These are phyloP conservation scores for Piaya cayana DNA, from an alignment of 2,113 vertebrate species.

Conservation along the genomic window DNA sequence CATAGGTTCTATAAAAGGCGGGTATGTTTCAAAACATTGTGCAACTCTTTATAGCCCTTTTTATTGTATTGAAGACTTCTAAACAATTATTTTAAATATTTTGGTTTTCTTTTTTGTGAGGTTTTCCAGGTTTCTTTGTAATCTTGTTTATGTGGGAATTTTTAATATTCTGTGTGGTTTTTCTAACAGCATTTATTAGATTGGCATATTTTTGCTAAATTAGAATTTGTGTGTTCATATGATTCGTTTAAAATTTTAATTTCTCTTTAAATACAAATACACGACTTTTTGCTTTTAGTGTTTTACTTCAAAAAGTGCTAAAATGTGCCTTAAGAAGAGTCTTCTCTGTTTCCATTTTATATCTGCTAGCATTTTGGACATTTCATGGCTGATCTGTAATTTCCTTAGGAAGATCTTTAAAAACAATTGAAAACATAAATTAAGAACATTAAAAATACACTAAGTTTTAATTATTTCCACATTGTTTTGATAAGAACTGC, in stretches of 20 bases:
- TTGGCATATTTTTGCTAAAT: not conserved
- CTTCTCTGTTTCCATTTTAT: not conserved
- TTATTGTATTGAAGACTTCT: slow-evolving; percentile 45
- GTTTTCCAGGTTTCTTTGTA: slow-evolving; percentile 27
- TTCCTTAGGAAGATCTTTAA: not conserved
- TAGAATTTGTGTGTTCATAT: slow-evolving; percentile 60
- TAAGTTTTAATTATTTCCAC: not conserved
- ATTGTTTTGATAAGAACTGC: not conserved
- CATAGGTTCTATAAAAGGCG: slow-evolving; percentile 80
- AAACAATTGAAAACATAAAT: not conserved
- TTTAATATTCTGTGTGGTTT: not conserved
- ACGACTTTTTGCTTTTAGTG: slow-evolving; percentile 21
- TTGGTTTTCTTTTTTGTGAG: not conserved
- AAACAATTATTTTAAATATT: not conserved
- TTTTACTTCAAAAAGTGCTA: slow-evolving; percentile 22
- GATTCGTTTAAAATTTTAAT: slow-evolving; percentile 31
- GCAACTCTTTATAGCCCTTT: slow-evolving; percentile 13
- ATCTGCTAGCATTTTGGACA: not conserved
- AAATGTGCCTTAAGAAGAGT: not conserved
- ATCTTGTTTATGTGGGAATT: not conserved
- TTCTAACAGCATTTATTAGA: not conserved
- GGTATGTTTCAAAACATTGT: slow-evolving; percentile 70
- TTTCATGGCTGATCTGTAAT: not conserved
- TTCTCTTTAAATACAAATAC: slow-evolving; percentile 3
- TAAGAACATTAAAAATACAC: not conserved